phyloP scores from a whole-genome alignment of 1,140 invertebrate genomes.

The Aphidius ervi region DNA sequence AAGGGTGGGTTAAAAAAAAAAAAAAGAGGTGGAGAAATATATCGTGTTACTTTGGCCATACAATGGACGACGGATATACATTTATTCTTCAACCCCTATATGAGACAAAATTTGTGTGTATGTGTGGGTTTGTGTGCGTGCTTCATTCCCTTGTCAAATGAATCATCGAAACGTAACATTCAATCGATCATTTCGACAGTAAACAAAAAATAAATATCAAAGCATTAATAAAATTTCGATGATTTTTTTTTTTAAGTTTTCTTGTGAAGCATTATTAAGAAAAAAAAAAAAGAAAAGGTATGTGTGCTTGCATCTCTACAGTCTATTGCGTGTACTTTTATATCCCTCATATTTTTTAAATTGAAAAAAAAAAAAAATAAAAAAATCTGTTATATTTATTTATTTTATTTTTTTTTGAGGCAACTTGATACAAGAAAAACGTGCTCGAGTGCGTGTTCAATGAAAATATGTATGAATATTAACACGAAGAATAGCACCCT shows the following conservation, averaged over 20 bases:
- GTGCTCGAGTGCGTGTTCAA: constrained; percentile 29
- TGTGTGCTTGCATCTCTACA: no score
- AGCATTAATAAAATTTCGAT: no score
- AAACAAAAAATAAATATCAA: no score
- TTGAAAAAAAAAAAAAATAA: not conserved
- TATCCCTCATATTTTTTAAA: not conserved
- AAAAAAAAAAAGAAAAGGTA: no score
- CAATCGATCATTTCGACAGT: constrained; percentile 35
- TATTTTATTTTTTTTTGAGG: not conserved
- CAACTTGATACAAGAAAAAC: constrained; percentile 1
- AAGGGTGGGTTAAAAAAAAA: not conserved
- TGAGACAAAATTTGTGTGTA: constrained; percentile 3
- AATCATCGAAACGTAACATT: constrained; percentile 40
- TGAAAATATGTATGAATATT: constrained; percentile 45
- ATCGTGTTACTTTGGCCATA: constrained; percentile 46
- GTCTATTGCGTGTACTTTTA: no score
- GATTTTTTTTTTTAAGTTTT: no score
- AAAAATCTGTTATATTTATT: not conserved
- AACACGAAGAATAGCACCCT: constrained; percentile 29
- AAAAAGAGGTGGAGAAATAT: constrained; percentile 28
- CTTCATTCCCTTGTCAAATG: constrained; percentile 30
- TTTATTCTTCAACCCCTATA: constrained; percentile 12
- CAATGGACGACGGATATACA: constrained; percentile 30
- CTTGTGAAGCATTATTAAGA: no score
- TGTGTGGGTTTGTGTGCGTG: no score